Conservation (phyloP, 2,888 invertebrate genomes). For the Platycnemis pennipes region DNA sequence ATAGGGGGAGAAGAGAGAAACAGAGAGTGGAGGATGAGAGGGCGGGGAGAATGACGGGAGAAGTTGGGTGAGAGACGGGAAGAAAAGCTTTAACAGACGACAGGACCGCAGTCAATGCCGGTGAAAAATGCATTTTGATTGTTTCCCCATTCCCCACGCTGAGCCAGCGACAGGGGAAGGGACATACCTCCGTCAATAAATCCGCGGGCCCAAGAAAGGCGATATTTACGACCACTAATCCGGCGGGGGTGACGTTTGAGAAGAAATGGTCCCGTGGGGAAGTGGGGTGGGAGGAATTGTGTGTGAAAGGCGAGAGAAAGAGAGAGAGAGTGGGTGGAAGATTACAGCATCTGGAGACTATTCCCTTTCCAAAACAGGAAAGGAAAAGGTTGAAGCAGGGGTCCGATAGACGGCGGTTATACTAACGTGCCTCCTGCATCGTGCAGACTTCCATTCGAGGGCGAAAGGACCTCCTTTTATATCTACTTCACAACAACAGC, state of each 20-base stretch:
- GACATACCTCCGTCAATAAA: conserved; percentile 48
- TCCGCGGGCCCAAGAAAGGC: conserved; percentile 52
- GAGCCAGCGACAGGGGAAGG: conserved; percentile 24
- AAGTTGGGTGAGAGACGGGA: background rate
- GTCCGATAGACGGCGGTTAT: too few species aligned
- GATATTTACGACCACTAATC: conserved; percentile 67
- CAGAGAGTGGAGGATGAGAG: background rate
- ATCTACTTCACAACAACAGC: too few species aligned
- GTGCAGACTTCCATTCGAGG: too few species aligned
- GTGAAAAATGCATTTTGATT: conserved; percentile 50
- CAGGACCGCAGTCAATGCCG: conserved; percentile 31
- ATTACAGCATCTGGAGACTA: too few species aligned
- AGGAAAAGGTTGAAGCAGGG: background rate
- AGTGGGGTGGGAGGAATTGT: background rate
- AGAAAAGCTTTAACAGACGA: background rate
- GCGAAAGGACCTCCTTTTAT: too few species aligned
- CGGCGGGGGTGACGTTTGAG: background rate
- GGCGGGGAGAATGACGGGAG: background rate
- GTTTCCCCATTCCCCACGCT: conserved; percentile 36
- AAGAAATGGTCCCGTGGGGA: background rate
- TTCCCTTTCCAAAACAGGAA: background rate
- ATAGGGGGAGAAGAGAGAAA: background rate
- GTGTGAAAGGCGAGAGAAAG: background rate
- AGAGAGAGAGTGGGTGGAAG: background rate
- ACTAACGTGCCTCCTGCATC: too few species aligned